A percentile compares a stretch with the other conserved stretches of the same genome.
phyloP scores from a whole-genome alignment of 2,797 vertebrate genomes.

The Gambelia wislizenii region DNA sequence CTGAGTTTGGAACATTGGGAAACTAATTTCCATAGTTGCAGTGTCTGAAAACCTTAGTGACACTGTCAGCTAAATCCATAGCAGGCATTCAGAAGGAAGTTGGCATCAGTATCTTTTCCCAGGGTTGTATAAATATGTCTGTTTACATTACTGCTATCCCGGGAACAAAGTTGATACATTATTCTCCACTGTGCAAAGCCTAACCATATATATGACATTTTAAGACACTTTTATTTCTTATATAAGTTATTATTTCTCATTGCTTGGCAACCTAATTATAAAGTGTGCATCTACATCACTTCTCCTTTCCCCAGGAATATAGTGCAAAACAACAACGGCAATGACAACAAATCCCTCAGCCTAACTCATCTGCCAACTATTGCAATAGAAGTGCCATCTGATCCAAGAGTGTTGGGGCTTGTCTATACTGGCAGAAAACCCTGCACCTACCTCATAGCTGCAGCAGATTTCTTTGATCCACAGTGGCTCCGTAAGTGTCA shows the following conservation, averaged over 20 bases:
- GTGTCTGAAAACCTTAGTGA: slow-evolving; percentile 41
- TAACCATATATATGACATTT: background rate
- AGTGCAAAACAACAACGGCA: background rate
- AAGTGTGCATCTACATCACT: background rate
- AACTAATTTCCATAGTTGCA: slow-evolving; percentile 44
- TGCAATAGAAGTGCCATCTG: background rate
- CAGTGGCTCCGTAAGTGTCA: no score
- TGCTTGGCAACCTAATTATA: background rate
- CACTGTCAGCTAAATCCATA: slow-evolving; percentile 32
- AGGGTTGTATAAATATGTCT: slow-evolving; percentile 47
- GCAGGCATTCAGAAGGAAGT: slow-evolving; percentile 58
- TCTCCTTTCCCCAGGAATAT: background rate
- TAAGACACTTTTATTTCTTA: slow-evolving; percentile 18
- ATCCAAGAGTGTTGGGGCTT: background rate
- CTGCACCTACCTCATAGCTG: no score
- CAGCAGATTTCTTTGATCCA: no score
- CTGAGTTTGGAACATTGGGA: background rate
- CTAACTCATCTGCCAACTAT: background rate
- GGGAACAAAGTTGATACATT: slow-evolving; percentile 43
- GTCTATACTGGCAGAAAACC: no score
- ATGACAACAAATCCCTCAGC: background rate
- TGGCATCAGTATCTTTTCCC: slow-evolving; percentile 53
- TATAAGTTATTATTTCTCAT: background rate
- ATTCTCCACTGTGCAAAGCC: slow-evolving; percentile 34
- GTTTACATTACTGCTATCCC: slow-evolving; percentile 58